These are phyloP conservation scores for Parotocinclus haroldoi DNA, from an alignment of 2,797 vertebrate genomes.

Conservation along the genomic window DNA sequence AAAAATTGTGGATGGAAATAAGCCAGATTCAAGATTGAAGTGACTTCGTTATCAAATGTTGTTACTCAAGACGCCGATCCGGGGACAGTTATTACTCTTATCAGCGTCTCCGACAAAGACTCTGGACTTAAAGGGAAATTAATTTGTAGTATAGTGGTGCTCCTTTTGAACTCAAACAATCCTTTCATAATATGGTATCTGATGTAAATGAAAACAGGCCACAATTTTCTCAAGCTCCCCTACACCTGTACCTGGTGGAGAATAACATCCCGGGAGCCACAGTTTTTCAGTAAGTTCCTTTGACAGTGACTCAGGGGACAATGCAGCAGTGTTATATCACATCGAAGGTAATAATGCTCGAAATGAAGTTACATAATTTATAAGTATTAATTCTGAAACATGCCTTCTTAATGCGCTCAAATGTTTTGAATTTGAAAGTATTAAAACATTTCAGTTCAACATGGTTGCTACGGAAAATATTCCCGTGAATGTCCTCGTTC, in stretches of 20 bases:
- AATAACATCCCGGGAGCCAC: slow-evolving; percentile 62
- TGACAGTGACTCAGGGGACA: slow-evolving; percentile 59
- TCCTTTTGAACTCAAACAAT: slow-evolving; percentile 68
- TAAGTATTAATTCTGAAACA: slow-evolving; percentile 67
- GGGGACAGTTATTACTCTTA: slow-evolving; percentile 66
- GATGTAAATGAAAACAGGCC: slow-evolving; percentile 69
- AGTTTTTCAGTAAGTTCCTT: slow-evolving; percentile 57
- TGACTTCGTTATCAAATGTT: slow-evolving; percentile 58
- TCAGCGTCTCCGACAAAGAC: slow-evolving; percentile 73
- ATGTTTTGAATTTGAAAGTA: slow-evolving; percentile 38
- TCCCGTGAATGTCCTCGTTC: no score
- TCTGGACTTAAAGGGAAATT: slow-evolving; percentile 69
- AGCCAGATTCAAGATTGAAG: slow-evolving; percentile 62
- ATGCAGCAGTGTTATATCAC: slow-evolving; percentile 56
- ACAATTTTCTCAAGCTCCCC: slow-evolving; percentile 46
- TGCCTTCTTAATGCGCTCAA: slow-evolving; percentile 63
- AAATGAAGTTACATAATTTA: slow-evolving; percentile 43
- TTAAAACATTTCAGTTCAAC: slow-evolving; percentile 38
- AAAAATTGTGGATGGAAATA: slow-evolving; percentile 63
- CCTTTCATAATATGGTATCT: slow-evolving; percentile 67
- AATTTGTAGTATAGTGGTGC: slow-evolving; percentile 56
- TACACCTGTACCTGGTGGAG: slow-evolving; percentile 62
- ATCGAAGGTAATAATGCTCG: slow-evolving; percentile 15
- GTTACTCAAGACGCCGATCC: slow-evolving; percentile 63
- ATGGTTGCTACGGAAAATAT: slow-evolving; percentile 57